Conservation (phyloP, 2,888 invertebrate species). For the Dione vanillae region DNA sequence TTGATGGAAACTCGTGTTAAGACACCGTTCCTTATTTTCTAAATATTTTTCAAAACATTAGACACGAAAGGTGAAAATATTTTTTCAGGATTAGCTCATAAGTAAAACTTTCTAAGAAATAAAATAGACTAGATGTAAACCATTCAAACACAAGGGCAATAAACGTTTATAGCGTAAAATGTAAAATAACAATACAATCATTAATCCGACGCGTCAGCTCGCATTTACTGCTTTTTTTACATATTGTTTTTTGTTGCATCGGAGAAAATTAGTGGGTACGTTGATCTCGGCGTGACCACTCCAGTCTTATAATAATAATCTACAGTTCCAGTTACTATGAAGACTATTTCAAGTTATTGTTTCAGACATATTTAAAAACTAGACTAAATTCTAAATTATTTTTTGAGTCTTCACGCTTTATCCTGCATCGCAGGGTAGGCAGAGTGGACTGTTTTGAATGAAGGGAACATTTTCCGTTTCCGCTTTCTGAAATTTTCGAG, state of each 20-base stretch:
- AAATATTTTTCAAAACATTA: too few relatives aligned
- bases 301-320: slow-evolving; percentile 52
- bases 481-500: too few relatives aligned
- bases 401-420: too few relatives aligned
- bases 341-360: slow-evolving; percentile 38
- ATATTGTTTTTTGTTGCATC: slow-evolving; percentile 55
- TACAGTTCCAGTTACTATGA: slow-evolving; percentile 22
- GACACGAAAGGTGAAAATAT: too few relatives aligned
- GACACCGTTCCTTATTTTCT: too few relatives aligned
- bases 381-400: not conserved
- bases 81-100: too few relatives aligned
- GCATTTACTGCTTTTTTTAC: slow-evolving; percentile 23
- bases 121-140: not conserved
- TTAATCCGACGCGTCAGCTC: slow-evolving; percentile 18
- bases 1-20: too few relatives aligned
- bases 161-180: not conserved
- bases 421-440: too few relatives aligned
- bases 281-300: slow-evolving; percentile 46
- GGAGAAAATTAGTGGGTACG: slow-evolving; percentile 57
- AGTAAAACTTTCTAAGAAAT: not conserved
- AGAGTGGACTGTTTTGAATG: too few relatives aligned
- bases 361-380: slow-evolving; percentile 14
- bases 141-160: not conserved
- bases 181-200: slow-evolving; percentile 25
- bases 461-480: too few relatives aligned